Conservation (phyloP, 2,113 vertebrate species). For the Thryonomys swinderianus region DNA sequence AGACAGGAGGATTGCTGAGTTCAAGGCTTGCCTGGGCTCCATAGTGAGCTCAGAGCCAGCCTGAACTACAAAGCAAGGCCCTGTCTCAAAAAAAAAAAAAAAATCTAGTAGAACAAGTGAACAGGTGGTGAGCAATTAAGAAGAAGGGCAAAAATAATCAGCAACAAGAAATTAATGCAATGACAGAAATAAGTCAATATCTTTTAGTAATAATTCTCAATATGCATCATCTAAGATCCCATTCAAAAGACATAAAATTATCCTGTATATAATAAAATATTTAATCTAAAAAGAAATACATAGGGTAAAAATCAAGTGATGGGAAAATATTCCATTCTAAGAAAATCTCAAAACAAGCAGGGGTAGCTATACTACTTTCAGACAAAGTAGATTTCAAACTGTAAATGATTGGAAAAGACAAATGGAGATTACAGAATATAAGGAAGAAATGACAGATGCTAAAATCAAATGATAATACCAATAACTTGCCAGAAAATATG, state of each 20-base stretch:
- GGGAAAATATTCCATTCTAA: not conserved
- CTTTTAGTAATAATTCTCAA: not conserved
- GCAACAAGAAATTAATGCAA: not conserved
- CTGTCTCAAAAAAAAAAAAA: too few species aligned
- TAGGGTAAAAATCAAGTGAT: not conserved
- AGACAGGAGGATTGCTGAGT: too few species aligned
- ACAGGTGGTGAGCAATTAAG: not conserved
- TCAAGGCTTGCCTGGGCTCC: too few species aligned
- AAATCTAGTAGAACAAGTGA: not conserved
- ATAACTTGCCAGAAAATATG: not conserved
- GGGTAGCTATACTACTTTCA: not conserved
- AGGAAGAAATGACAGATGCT: not conserved
- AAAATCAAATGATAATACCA: not conserved
- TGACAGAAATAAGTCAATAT: not conserved
- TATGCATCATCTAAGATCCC: not conserved
- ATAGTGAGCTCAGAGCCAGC: too few species aligned
- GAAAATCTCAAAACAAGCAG: not conserved
- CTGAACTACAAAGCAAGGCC: too few species aligned
- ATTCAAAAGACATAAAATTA: not conserved
- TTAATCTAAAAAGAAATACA: too few species aligned
- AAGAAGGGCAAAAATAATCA: not conserved
- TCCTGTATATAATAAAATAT: too few species aligned
- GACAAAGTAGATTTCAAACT: too few species aligned
- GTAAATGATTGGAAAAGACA: too few species aligned
- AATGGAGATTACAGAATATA: not conserved